Evolutionary conservation across 2,888 invertebrate genomes (phyloP), one percentile per base, ranked within the genome.

Genomic region (Melanotus villosus): DNA sequence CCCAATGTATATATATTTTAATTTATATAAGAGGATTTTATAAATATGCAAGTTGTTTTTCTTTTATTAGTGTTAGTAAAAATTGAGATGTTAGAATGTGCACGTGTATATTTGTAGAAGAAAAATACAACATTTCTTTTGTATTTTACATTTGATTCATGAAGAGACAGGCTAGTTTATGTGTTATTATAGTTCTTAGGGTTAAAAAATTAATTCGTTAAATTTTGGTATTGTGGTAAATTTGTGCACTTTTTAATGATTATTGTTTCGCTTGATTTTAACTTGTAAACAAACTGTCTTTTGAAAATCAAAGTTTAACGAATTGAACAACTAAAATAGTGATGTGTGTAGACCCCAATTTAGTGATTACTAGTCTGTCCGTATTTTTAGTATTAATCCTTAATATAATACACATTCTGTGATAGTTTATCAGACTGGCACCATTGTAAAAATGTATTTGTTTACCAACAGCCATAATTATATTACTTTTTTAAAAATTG

Each of bases 341-440:
- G 7, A n/a, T n/a, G n/a, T 34, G n/a, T 12, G 41, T 41, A 41
- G 41, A 18, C 18, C 16, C 14, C 41, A 41, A 41, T 14, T 47
- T 60, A 32, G 60, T 60, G 34, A 47, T 47, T 34, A 65, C 65
- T 65, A 65, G 65, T 65, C 65, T 65, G 65, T 65, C 65, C n/a
- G 32, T 32, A 58, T 30, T 56, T n/a, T 54, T 66, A 50, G 36
- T 67, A 67, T 62, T 54, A 54, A 58, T 64, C 50, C 41, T 69
- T 75, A 79, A 74, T 77, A 76, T 76, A 76, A 77, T 76, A 81
- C 78, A 80, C 80, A 75, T 82, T 81, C 83, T 83, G 83, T 83
- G 83, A 83, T 83, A 83, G 82, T 76, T 76, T 76, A 75, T 80
- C 82, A 82, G 83, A 83, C 83, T 83, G 83, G 82, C 82, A 82